These are phyloP conservation scores for Macrotrachela quadricornifera DNA, from an alignment of 1,140 invertebrate species.

Conservation along the genomic window DNA sequence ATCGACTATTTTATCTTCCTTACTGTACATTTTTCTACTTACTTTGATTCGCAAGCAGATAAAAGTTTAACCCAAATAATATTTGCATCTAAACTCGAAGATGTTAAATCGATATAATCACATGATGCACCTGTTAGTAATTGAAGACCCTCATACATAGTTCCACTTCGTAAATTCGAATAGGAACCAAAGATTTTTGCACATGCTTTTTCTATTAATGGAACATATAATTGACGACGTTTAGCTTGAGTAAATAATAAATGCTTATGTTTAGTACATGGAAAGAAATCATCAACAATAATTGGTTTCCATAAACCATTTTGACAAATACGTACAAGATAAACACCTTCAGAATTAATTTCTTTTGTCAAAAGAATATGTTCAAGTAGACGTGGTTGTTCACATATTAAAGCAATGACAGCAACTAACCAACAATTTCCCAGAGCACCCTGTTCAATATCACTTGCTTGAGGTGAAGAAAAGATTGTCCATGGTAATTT, in stretches of 20 bases:
- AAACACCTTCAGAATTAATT: constrained; percentile 67
- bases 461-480: constrained; percentile 1
- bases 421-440: constrained; percentile 9
- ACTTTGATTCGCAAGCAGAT: no score
- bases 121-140: constrained; percentile 55
- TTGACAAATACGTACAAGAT: constrained; percentile 55
- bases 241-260: constrained; percentile 91
- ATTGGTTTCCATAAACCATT: constrained; percentile 88
- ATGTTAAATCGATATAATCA: constrained; percentile 18
- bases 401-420: constrained; percentile 78
- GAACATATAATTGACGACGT: constrained; percentile 87
- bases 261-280: constrained; percentile 79
- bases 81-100: no score
- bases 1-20: no score
- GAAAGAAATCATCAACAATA: constrained; percentile 79
- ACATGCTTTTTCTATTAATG: constrained; percentile 89
- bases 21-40: no score
- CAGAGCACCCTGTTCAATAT: constrained; percentile 5
- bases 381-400: constrained; percentile 69
- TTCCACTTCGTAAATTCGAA: constrained; percentile 72
- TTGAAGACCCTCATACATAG: constrained; percentile 79
- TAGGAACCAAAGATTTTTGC: constrained; percentile 93
- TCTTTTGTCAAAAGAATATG: constrained; percentile 71
- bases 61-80: no score
- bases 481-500: constrained; percentile 5